Conservation (phyloP, 1,140 invertebrate genomes). For the Drosophila malerkotliana region DNA sequence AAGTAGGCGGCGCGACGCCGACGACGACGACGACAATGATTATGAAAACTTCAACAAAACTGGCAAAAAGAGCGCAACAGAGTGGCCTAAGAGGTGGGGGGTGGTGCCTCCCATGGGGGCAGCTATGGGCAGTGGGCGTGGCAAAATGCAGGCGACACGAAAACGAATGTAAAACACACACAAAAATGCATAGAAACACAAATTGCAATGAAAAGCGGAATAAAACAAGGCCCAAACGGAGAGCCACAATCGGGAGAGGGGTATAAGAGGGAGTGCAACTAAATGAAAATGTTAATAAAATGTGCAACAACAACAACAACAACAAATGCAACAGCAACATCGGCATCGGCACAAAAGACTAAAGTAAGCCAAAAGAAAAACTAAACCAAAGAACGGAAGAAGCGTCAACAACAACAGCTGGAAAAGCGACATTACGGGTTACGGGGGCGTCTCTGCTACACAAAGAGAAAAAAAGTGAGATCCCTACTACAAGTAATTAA, state of each 20-base stretch:
- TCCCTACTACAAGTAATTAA: no score
- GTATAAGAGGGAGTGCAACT: constrained; percentile 35
- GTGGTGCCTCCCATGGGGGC: constrained; percentile 11
- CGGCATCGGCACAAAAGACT: constrained; percentile 42
- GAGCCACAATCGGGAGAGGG: constrained; percentile 12
- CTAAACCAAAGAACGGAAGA: constrained; percentile 78
- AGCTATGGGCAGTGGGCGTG: constrained; percentile 19
- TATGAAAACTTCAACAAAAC: constrained; percentile 79
- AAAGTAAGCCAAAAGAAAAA: constrained; percentile 79
- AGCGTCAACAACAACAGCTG: constrained; percentile 63
- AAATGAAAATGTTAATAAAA: constrained; percentile 83
- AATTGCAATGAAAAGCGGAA: constrained; percentile 79
- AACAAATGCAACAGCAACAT: constrained; percentile 41
- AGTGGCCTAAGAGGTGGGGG: constrained; percentile 29
- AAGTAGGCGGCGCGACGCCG: constrained; percentile 62
- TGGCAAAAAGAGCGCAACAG: constrained; percentile 76
- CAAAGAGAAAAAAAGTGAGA: background rate
- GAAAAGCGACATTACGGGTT: constrained; percentile 12
- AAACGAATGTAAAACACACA: constrained; percentile 82
- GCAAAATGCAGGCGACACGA: constrained; percentile 68
- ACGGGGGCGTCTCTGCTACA: background rate
- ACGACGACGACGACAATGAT: constrained; percentile 67
- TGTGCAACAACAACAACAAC: constrained; percentile 64
- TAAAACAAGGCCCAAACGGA: constrained; percentile 45
- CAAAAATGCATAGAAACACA: constrained; percentile 81